Conservation (phyloP, 2,113 vertebrate species). For the Empidonax alnorum region DNA sequence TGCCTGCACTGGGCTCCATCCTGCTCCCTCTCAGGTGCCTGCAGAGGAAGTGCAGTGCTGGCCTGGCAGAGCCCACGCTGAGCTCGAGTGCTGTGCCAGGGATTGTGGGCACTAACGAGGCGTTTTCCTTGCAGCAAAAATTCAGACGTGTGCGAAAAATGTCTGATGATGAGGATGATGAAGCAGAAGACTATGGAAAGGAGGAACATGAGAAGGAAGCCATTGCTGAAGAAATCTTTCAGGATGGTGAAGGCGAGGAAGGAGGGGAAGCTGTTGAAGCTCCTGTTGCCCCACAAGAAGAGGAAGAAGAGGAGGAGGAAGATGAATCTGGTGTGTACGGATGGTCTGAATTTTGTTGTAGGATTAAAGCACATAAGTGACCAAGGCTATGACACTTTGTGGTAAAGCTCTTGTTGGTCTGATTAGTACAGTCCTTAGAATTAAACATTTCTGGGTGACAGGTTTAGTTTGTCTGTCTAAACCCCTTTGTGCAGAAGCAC, state of each 20-base stretch:
- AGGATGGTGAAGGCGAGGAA: slow-evolving; percentile 92
- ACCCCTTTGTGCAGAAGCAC: not conserved
- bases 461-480: not conserved
- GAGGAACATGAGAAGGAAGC: slow-evolving; percentile 92
- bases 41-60: not conserved
- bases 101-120: not conserved
- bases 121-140: slow-evolving; percentile 84
- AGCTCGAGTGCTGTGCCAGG: not conserved
- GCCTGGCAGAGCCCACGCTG: not conserved
- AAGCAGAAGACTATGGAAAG: slow-evolving; percentile 85
- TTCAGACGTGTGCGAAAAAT: slow-evolving; percentile 93
- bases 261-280: slow-evolving; percentile 85
- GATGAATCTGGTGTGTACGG: slow-evolving; percentile 89
- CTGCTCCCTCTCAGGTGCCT: not conserved
- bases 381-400: not conserved
- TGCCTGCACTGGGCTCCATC: not conserved
- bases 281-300: slow-evolving; percentile 77
- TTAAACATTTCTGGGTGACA: not conserved
- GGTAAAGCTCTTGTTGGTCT: not conserved
- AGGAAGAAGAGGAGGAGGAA: slow-evolving; percentile 93
- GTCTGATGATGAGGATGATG: slow-evolving; percentile 95
- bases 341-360: not conserved
- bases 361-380: not conserved
- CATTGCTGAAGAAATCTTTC: slow-evolving; percentile 96
- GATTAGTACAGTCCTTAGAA: not conserved